Base-by-base conservation (phyloP, 2,888 invertebrate genomes). In the Troides oblongomaculatus region DNA sequence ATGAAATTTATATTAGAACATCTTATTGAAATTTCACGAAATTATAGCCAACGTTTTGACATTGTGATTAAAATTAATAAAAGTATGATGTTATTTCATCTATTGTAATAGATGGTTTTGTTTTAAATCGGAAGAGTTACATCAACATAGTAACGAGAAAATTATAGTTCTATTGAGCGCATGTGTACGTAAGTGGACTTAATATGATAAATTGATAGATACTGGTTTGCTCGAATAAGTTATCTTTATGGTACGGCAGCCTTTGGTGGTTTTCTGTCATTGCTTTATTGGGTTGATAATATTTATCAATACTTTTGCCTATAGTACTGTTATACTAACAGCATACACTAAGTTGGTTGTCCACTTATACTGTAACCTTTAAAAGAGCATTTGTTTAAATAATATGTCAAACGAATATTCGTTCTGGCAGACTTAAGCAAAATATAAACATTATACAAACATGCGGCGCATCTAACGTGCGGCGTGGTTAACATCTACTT, bases 121-220 rank as follows among this genome's bases (percentile, higher is more conserved):
- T 30, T 50, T 66, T 60, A n/a, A 21, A 53, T 53, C 39, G 64
- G 36, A 17, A 53, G n/a, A 53, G 53, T 53, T 7, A 53, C 6
- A 53, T 53, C n/a, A 53, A 66, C 50, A 18, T 36, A 53, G 59
- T 25, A 43, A 60, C 39, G 43, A 53, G 56, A 63, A 53, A 63
- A 69, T 65, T 59, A 46, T 66, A 58, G 59, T 62, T 56, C 53
- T 70, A 66, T 66, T 70, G 66, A 64, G 66, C 66, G 39, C 50
- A 60, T 59, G 66, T 59, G 66, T 66, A 66, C 66, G 63, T 70
- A 70, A 60, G 63, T 63, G 66, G 64, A 70, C 70, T 70, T 70
- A 66, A 70, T 70, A 66, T 70, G 70, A 70, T 70, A 66, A 70
- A 70, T 70, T 70, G 66, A 66, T 70, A 66, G 66, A 70, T 70